Percentiles rank a stretch among this genome's conserved stretches.
Evolutionary conservation across 2,113 vertebrate genomes (phyloP).

Genomic region (Vulpes vulpes): DNA sequence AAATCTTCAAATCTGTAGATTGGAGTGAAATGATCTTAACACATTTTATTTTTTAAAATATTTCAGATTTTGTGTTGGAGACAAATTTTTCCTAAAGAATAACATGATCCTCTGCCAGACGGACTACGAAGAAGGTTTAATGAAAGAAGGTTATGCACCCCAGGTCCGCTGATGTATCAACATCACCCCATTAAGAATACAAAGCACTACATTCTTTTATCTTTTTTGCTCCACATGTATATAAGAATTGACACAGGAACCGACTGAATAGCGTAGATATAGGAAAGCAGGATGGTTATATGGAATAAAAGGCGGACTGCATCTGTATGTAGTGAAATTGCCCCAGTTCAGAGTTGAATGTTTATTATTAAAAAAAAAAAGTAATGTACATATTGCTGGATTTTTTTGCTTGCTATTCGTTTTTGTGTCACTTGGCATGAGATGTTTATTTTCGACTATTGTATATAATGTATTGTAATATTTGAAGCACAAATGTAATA

Average conservation of each 20-base stretch:
- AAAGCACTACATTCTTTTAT: constrained; percentile 93
- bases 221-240: constrained; percentile 89
- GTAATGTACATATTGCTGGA: constrained; percentile 91
- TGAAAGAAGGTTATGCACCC: constrained; percentile 98
- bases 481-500: constrained; percentile 99
- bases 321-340: constrained; percentile 90
- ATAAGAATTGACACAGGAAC: constrained; percentile 90
- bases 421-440: constrained; percentile 97
- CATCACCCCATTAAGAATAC: constrained; percentile 84
- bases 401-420: constrained; percentile 91
- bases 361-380: constrained; percentile 88
- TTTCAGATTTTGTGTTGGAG: constrained; percentile 98
- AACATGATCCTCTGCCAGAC: constrained; percentile 99
- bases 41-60: constrained; percentile 50
- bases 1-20: constrained; percentile 55
- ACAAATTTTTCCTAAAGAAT: constrained; percentile 99
- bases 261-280: constrained; percentile 95
- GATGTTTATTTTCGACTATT: constrained; percentile 98
- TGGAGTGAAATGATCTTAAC: constrained; percentile 42
- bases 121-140: constrained; percentile 99
- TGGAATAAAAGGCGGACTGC: constrained; percentile 88
- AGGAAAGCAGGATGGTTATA: constrained; percentile 88
- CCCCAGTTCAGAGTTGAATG: constrained; percentile 91
- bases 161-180: constrained; percentile 95
- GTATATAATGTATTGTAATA: constrained; percentile 99